phyloP scores from a whole-genome alignment of 1,140 invertebrate genomes.

The Druon quercuslanigerum region DNA sequence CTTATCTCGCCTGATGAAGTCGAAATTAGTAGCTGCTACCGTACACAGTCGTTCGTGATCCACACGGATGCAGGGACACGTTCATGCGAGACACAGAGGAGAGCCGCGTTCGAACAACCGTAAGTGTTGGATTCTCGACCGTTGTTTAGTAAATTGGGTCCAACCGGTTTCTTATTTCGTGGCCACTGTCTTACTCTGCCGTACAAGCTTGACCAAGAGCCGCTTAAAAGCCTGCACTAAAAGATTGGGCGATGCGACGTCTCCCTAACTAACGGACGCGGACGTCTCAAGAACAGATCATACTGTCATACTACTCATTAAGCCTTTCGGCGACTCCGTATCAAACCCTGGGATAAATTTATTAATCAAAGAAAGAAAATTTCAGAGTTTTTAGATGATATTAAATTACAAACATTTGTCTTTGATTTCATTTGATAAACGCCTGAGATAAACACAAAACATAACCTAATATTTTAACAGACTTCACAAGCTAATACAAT shows the following conservation, averaged over 20 bases:
- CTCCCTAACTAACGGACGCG: constrained; percentile 8
- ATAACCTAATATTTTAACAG: too few relatives aligned
- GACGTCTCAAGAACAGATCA: constrained; percentile 22
- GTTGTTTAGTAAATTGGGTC: constrained; percentile 77
- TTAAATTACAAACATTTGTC: too few relatives aligned
- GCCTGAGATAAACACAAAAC: too few relatives aligned
- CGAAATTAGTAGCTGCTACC: constrained; percentile 74
- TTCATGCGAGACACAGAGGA: constrained; percentile 1
- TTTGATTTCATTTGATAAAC: too few relatives aligned
- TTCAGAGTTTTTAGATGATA: too few relatives aligned
- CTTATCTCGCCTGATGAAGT: constrained; percentile 73
- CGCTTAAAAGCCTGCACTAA: constrained; percentile 50
- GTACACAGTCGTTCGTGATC: constrained; percentile 63
- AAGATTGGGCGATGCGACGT: constrained; percentile 31
- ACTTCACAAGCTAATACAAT: too few relatives aligned
- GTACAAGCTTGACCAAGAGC: constrained; percentile 52
- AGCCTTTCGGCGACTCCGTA: constrained; percentile 15
- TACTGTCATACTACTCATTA: constrained; percentile 20
- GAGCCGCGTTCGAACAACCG: constrained; percentile 59
- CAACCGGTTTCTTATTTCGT: constrained; percentile 76
- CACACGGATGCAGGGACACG: constrained; percentile 44
- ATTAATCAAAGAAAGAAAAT: too few relatives aligned
- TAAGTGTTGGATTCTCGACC: constrained; percentile 75
- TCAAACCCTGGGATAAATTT: not conserved
- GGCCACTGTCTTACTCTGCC: constrained; percentile 73